These are phyloP conservation scores for Alosa sapidissima DNA, from an alignment of 2,797 vertebrate genomes.

Conservation along the genomic window DNA sequence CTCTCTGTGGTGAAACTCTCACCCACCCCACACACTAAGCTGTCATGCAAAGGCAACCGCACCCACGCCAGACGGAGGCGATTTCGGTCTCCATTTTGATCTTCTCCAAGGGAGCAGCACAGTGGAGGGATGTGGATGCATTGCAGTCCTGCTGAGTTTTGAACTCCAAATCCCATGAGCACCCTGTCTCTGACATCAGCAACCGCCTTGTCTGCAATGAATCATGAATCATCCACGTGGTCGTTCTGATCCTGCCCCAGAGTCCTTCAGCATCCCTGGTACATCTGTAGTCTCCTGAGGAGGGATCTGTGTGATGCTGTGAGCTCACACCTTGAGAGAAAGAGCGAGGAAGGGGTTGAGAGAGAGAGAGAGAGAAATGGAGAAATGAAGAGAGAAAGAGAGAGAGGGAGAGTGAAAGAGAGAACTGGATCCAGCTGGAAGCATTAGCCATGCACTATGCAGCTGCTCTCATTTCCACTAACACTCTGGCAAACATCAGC, in stretches of 20 bases:
- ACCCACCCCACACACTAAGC: neutral
- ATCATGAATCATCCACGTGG: neutral
- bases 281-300: conserved; percentile 13
- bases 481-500: conserved; percentile 18
- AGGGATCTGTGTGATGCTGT: conserved; percentile 11
- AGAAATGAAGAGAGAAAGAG: neutral
- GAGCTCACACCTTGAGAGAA: neutral
- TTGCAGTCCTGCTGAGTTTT: conserved; percentile 17
- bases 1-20: neutral
- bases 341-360: neutral
- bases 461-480: conserved; percentile 17
- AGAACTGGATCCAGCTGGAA: conserved; percentile 19
- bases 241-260: neutral
- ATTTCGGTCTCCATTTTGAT: conserved; percentile 7
- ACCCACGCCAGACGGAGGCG: neutral
- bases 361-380: neutral
- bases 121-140: neutral
- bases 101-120: neutral
- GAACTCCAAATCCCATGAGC: conserved; percentile 19
- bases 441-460: conserved; percentile 15
- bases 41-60: neutral
- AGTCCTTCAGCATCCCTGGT: conserved; percentile 19
- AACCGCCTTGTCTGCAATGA: neutral
- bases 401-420: neutral
- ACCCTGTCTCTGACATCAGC: conserved; percentile 19